phyloP scores from a whole-genome alignment of 2,797 vertebrate species.

The Lepus oiostolus region DNA sequence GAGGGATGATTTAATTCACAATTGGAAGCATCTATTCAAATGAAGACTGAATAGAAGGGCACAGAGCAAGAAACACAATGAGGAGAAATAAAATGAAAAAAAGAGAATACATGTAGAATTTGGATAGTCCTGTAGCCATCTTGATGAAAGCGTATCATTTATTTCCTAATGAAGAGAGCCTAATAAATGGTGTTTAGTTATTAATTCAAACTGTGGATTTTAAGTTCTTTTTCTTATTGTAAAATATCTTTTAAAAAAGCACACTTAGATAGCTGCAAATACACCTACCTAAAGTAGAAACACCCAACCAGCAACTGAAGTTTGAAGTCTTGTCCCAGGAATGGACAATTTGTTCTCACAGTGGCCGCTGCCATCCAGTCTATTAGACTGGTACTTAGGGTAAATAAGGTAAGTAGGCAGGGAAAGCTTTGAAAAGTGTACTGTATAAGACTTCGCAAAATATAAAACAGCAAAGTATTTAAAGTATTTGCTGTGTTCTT shows the following conservation, averaged over 20 bases:
- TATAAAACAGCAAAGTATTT: constrained; percentile 63
- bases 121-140: background rate
- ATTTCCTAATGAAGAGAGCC: background rate
- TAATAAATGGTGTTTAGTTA: background rate
- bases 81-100: background rate
- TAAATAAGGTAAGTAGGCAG: background rate
- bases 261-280: background rate
- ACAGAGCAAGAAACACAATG: background rate
- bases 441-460: background rate
- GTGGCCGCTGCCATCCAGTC: background rate
- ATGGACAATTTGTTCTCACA: background rate
- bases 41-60: background rate
- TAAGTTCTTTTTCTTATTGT: constrained; percentile 3
- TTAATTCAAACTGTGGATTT: background rate
- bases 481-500: constrained; percentile 80
- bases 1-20: background rate
- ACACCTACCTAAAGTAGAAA: background rate
- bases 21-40: background rate
- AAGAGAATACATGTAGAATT: background rate
- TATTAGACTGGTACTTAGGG: background rate
- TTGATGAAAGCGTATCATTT: background rate
- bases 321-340: background rate
- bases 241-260: background rate
- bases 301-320: accelerated
- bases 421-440: background rate